Conservation (phyloP, 2,113 vertebrate genomes). For the Dipodomys stephensi region DNA sequence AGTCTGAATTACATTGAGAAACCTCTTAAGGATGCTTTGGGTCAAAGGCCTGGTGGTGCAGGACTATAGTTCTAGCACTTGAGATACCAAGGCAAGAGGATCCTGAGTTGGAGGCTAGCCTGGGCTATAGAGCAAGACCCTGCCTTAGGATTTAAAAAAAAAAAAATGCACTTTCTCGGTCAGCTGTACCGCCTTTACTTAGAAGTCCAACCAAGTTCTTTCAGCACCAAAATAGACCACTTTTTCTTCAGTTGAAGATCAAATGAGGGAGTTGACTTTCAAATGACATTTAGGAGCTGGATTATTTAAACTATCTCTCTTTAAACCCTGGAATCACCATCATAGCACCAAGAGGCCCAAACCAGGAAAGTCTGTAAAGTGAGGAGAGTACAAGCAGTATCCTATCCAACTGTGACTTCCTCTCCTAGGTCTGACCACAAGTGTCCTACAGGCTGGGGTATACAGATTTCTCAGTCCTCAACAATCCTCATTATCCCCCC, state of each 20-base stretch:
- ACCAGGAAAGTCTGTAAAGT: neutral
- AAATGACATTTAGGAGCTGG: conserved; percentile 67
- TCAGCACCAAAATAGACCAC: conserved; percentile 46
- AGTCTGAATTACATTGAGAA: conserved; percentile 36
- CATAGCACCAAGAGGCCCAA: neutral
- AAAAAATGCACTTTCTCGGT: neutral
- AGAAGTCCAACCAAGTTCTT: conserved; percentile 53
- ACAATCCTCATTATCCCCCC: neutral
- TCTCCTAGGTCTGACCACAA: neutral
- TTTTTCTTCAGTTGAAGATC: conserved; percentile 70
- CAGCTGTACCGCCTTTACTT: conserved; percentile 56
- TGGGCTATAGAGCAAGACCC: no score
- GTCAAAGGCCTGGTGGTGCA: no score
- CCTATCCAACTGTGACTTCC: neutral
- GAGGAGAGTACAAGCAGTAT: neutral
- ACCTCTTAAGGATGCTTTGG: conserved; percentile 1
- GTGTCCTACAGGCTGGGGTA: neutral
- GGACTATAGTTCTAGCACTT: no score
- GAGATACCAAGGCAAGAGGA: no score
- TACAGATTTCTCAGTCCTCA: neutral
- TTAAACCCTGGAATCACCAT: conserved; percentile 47
- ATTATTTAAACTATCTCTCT: conserved; percentile 64
- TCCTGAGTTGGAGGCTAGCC: no score
- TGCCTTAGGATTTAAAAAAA: no score
- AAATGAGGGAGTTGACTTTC: conserved; percentile 71